Conservation (phyloP, 2,888 invertebrate genomes). For the Cantharis nigra region DNA sequence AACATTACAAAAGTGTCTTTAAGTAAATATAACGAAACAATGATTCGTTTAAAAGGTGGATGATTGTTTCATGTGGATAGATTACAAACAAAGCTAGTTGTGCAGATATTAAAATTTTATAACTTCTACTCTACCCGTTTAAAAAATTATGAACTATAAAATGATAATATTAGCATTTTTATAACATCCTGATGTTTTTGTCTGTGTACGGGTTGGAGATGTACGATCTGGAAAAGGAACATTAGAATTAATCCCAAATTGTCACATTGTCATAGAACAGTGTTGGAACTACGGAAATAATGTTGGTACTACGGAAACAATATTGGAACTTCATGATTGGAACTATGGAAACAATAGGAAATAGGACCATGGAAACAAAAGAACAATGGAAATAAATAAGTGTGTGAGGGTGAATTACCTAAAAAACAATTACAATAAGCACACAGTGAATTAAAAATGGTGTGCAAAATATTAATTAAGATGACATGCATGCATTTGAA, state of each 20-base stretch:
- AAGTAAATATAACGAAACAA: neutral
- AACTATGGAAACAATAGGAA: no score
- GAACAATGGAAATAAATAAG: no score
- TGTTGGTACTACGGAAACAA: no score
- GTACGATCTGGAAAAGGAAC: slow-evolving; percentile 63
- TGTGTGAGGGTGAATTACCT: neutral
- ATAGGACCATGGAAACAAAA: no score
- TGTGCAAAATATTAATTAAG: neutral
- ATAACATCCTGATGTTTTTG: slow-evolving; percentile 59
- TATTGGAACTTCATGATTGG: no score
- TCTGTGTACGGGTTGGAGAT: slow-evolving; percentile 69
- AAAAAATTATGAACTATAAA: slow-evolving; percentile 12
- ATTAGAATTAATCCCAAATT: neutral
- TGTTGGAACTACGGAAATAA: no score
- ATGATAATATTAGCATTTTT: slow-evolving; percentile 7
- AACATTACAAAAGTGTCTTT: neutral
- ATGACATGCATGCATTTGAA: neutral
- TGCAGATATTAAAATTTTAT: slow-evolving; percentile 14
- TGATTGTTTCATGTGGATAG: slow-evolving; percentile 15
- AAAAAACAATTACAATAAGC: slow-evolving; percentile 2
- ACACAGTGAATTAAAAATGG: neutral
- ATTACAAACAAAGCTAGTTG: slow-evolving; percentile 23
- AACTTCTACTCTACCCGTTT: slow-evolving; percentile 27
- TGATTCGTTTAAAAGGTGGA: neutral
- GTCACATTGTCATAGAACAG: neutral